Base-by-base conservation (phyloP, 1,140 invertebrate species). In the Heliconius hewitsoni region DNA sequence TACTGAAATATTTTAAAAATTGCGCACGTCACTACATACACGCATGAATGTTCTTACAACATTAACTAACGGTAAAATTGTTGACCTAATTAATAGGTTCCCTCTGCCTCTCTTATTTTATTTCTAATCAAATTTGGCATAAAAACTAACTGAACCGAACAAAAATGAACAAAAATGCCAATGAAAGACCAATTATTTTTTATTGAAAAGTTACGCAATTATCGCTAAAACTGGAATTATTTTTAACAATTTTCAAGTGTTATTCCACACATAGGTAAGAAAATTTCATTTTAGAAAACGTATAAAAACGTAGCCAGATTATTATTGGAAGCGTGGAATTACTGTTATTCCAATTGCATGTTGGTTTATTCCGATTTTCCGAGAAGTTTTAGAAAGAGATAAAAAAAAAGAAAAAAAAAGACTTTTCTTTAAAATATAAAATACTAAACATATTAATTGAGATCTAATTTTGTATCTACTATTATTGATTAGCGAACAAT, bases 1-100 rank as follows among this genome's bases (percentile, higher is more conserved):
- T 84, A 74, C 57, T 77, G 86, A 85, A 90, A 93, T 79, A 86
- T 89, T 89, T 85, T 90, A 87, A 90, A 90, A 92, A 87, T 85
- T 91, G 86, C 89, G 84, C 87, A 85, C 87, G 84, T 85, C 86
- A 85, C 88, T 82, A 84, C 18, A 18, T 19, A 18, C 18, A 42
- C 71, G 71, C 18, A 8, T 11, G 71, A 39, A 72, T 72, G 6
- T 72, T 72, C 8, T 72, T 27, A 42, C 4, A 30, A 23, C 16
- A 37, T 71, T 19, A 23, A 37, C 27, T 19, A 37, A 71, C 37
- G 1, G 13, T 19, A 18, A 71, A 37, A 11, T 19, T n/a, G 3
- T 57, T 23, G 55, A 19, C 19, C 8, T 57, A 57, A 8, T 57
- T 57, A 23, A 19, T 11, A 37, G 6, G 6, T 37, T 8, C 34